Evolutionary conservation across 2,797 vertebrate genomes (phyloP), one percentile per base, ranked within the genome.

Genomic region (Rhinatrema bivittatum): DNA sequence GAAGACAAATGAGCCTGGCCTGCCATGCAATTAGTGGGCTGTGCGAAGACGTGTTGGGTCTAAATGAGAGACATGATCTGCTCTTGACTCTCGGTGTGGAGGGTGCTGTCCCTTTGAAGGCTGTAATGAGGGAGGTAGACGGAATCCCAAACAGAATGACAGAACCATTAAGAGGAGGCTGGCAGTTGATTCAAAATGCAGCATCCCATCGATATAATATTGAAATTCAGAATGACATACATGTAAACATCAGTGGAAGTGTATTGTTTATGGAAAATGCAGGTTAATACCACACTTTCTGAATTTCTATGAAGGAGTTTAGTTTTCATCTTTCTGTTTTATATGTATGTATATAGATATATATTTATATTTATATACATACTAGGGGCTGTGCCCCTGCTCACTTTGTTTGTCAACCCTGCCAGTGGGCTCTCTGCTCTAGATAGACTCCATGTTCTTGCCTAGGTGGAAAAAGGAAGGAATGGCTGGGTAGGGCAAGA

Each of bases 41-140:
- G 86, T 70, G 77, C 74, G 76, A 79, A 82, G 85, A 86, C 76
- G 85, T 87, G 91, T 86, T 65, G 80, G 71, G 76, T 87, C 86
- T 86, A 90, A 91, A 88, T 86, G 87, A 90, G 83, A 81, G 84
- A 85, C 88, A 93, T 87, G 86, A 91, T 90, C 85, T 87, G 79
- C 84, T 88, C 81, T 89, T 91, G 88, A 90, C 79, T 87, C 87
- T 72, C 79, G 46, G 82, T 60, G 62, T 74, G 84, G 78, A 69
- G 76, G 81, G 74, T 79, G 76, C 75, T 63, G 82, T 82, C 76
- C 80, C 83, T 84, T 81, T 81, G 85, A 89, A 89, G 81, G 70
- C 76, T 16, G 52, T 93, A 91, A 92, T 91, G 91, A 93, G 85
- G 74, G 67, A 71, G 60, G 61, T 67, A 70, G 72, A 74, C 60